Evolutionary conservation across 2,113 vertebrate genomes (phyloP).

Genomic region (Cyphomyrus discorhynchus): DNA sequence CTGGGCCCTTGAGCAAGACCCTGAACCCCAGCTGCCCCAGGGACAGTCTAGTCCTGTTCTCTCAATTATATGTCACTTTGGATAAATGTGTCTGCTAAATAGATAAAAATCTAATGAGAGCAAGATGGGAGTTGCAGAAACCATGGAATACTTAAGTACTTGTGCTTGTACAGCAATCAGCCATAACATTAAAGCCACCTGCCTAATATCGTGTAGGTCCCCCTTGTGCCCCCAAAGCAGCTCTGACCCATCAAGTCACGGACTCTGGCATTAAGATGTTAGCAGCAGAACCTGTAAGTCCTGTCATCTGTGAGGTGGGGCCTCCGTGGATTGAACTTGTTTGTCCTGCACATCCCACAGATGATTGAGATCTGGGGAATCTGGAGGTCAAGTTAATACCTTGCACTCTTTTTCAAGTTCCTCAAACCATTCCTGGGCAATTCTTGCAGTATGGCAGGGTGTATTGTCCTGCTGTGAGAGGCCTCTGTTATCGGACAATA

Average conservation of each 20-base stretch:
- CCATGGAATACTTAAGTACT: neutral
- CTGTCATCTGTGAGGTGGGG: neutral
- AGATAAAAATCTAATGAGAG: neutral
- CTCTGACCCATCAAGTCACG: neutral
- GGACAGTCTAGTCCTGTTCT: neutral
- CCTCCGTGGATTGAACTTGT: neutral
- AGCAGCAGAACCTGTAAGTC: neutral
- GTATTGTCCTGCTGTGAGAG: neutral
- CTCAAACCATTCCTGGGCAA: neutral
- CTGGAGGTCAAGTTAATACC: neutral
- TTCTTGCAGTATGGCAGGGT: neutral
- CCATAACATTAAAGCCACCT: neutral
- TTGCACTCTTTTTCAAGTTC: neutral
- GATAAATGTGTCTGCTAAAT: neutral
- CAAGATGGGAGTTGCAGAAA: neutral
- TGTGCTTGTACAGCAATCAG: neutral
- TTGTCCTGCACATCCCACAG: neutral
- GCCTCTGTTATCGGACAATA: neutral
- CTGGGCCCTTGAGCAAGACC: neutral
- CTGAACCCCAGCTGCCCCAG: neutral
- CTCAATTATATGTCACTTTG: neutral
- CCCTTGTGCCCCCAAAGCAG: neutral
- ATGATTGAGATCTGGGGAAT: neutral
- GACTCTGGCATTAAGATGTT: no score
- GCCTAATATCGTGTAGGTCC: neutral